Percentiles rank a stretch among this genome's conserved stretches.
Conservation (phyloP, 2,888 invertebrate genomes). For the Copidosoma aretas region DNA sequence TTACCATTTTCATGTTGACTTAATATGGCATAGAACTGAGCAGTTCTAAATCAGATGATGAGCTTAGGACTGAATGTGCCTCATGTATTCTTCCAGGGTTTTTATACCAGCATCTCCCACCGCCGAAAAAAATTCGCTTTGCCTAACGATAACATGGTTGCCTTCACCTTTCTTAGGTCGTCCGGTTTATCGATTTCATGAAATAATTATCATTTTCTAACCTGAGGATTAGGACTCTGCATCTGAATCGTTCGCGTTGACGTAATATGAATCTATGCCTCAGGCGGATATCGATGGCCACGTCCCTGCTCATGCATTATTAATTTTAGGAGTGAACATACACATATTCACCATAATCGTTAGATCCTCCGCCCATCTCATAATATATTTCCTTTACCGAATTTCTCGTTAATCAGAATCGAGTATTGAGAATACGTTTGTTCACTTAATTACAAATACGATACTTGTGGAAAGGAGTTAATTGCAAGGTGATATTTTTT, state of each 20-base stretch:
- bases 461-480: too few relatives aligned
- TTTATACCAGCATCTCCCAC: constrained; percentile 13
- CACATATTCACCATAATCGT: too few relatives aligned
- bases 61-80: neutral
- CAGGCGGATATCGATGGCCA: neutral
- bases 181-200: neutral
- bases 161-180: neutral
- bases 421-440: too few relatives aligned
- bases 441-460: too few relatives aligned
- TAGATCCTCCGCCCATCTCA: too few relatives aligned
- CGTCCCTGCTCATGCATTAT: neutral
- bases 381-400: too few relatives aligned
- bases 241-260: neutral
- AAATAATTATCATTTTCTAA: neutral
- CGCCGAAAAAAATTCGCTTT: neutral
- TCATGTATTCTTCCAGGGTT: neutral
- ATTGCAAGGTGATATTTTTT: neutral
- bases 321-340: neutral
- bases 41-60: neutral
- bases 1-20: constrained; percentile 6
- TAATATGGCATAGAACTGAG: neutral
- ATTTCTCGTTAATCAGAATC: too few relatives aligned
- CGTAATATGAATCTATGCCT: neutral
- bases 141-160: neutral
- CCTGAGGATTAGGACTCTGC: neutral